Evolutionary conservation across 2,797 vertebrate genomes (phyloP).

Genomic region (Cichlasoma orientale): DNA sequence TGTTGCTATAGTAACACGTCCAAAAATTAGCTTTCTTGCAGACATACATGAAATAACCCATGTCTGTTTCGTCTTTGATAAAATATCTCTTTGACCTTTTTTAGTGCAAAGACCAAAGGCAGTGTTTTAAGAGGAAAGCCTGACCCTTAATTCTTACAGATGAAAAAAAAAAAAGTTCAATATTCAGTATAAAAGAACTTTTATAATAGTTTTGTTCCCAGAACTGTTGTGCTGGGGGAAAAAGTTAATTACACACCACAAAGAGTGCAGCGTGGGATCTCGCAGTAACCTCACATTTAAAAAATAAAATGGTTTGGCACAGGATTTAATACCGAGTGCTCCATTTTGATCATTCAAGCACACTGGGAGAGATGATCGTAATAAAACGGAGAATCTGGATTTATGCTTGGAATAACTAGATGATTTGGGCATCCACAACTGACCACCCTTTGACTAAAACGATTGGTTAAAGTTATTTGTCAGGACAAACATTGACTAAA

Average conservation of each 20-base stretch:
- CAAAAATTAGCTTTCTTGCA: neutral
- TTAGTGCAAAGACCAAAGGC: neutral
- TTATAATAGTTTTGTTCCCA: conserved; percentile 62
- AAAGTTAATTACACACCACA: conserved; percentile 71
- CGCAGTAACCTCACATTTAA: conserved; percentile 28
- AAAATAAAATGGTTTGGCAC: conserved; percentile 50
- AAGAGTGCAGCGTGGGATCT: conserved; percentile 37
- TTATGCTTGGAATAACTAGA: conserved; percentile 13
- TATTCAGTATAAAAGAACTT: conserved; percentile 17
- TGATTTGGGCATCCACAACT: neutral
- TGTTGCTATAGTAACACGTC: neutral
- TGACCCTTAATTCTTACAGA: neutral
- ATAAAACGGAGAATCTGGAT: conserved; percentile 18
- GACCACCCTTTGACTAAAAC: neutral
- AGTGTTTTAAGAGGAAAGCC: neutral
- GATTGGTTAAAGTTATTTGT: neutral
- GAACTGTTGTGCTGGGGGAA: conserved; percentile 57
- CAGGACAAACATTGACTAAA: neutral
- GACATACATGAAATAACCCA: neutral
- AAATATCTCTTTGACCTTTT: neutral
- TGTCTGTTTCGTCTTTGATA: neutral
- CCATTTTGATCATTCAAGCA: conserved; percentile 60
- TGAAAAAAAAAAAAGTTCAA: conserved; percentile 31
- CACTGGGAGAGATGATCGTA: conserved; percentile 45
- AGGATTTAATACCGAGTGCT: conserved; percentile 63